These are phyloP conservation scores for Pseudomugil gertrudae DNA, from an alignment of 2,797 vertebrate species.

Conservation along the genomic window DNA sequence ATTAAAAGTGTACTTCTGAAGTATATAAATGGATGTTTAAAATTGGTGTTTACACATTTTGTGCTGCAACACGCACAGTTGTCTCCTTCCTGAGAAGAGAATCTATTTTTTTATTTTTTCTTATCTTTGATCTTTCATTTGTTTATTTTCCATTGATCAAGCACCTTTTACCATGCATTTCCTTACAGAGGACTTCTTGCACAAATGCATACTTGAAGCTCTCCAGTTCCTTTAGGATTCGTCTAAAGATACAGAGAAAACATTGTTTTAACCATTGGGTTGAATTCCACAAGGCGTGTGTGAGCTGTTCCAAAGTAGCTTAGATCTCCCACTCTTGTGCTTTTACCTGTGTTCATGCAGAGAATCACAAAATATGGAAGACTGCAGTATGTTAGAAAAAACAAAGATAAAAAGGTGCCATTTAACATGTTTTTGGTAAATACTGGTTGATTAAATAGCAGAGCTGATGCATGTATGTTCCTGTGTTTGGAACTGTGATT, in stretches of 20 bases:
- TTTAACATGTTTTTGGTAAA: slow-evolving; percentile 11
- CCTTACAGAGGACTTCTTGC: slow-evolving; percentile 13
- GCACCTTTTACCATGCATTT: background rate
- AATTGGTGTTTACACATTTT: too few species aligned
- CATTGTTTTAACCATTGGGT: slow-evolving; percentile 33
- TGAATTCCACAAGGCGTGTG: slow-evolving; percentile 55
- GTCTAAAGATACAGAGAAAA: slow-evolving; percentile 45
- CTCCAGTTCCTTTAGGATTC: slow-evolving; percentile 39
- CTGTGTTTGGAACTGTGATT: background rate
- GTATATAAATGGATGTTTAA: too few species aligned
- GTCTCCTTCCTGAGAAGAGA: too few species aligned
- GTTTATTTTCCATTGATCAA: background rate
- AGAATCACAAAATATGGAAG: slow-evolving; percentile 41
- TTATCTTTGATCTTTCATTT: background rate
- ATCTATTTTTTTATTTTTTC: too few species aligned
- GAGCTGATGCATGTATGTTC: background rate
- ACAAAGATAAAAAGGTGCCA: background rate
- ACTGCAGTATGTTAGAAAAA: slow-evolving; percentile 19
- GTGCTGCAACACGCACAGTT: too few species aligned
- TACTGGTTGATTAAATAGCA: background rate
- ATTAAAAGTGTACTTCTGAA: too few species aligned
- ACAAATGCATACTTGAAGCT: background rate
- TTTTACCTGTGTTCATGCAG: slow-evolving; percentile 46
- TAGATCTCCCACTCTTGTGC: slow-evolving; percentile 51
- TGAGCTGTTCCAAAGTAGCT: slow-evolving; percentile 54